Evolutionary conservation across 2,888 invertebrate genomes (phyloP).

Genomic region (Chesias legatella): DNA sequence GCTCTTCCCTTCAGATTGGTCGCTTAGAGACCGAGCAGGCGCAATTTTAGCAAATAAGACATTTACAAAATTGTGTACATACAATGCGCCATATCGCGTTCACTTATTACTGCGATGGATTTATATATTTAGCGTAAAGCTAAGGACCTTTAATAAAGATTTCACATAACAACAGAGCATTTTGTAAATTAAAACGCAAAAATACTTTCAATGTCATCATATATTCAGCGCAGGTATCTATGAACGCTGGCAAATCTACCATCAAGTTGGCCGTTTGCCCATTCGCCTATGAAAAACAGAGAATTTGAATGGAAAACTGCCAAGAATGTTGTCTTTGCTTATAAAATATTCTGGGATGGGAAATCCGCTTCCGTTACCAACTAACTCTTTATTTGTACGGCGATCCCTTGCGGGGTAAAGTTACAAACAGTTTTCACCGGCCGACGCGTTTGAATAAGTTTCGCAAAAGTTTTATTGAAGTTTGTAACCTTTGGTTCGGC

Average conservation of each 20-base stretch:
- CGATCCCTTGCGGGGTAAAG: slow-evolving; percentile 66
- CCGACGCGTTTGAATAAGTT: slow-evolving; percentile 62
- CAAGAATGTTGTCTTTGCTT: slow-evolving; percentile 38
- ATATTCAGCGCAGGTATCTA: slow-evolving; percentile 15
- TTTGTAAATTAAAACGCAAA: background rate
- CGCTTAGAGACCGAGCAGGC: too few relatives aligned
- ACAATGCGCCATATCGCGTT: too few relatives aligned
- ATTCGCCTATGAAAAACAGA: slow-evolving; percentile 34
- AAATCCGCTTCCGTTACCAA: slow-evolving; percentile 57
- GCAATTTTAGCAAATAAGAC: too few relatives aligned
- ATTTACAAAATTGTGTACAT: too few relatives aligned
- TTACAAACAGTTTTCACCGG: slow-evolving; percentile 73
- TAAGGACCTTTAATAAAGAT: too few relatives aligned
- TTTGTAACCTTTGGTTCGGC: slow-evolving; percentile 59
- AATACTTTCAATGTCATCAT: slow-evolving; percentile 8
- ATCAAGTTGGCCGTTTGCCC: slow-evolving; percentile 42
- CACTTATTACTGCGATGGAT: too few relatives aligned
- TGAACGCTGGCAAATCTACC: slow-evolving; percentile 20
- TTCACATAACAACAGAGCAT: too few relatives aligned
- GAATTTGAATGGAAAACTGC: slow-evolving; percentile 44
- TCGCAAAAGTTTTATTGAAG: slow-evolving; percentile 60
- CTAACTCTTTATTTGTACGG: slow-evolving; percentile 74
- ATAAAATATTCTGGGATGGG: slow-evolving; percentile 47
- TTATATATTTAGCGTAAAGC: too few relatives aligned
- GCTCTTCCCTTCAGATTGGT: too few relatives aligned